Evolutionary conservation across 2,113 vertebrate genomes (phyloP).

Genomic region (Jacana jacana): DNA sequence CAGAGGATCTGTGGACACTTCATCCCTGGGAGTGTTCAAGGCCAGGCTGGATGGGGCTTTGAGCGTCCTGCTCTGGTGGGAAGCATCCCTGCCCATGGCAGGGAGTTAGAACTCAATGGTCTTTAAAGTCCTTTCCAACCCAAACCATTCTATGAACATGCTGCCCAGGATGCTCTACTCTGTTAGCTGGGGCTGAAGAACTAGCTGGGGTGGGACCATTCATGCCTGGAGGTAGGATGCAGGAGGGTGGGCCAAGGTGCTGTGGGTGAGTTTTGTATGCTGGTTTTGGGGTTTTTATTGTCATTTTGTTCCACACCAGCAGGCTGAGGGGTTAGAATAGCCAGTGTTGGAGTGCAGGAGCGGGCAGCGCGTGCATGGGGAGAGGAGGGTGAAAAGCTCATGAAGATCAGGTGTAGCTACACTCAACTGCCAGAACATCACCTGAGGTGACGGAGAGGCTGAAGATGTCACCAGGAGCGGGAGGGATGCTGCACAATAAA

Average conservation of each 20-base stretch:
- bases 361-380: fast-evolving
- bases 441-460: not conserved
- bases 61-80: not conserved
- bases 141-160: not conserved
- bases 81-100: not conserved
- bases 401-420: too few relatives aligned
- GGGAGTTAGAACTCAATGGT: not conserved
- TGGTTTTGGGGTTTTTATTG: not conserved
- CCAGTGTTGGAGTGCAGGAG: fast-evolving
- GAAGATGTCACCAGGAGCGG: not conserved
- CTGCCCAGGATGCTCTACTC: too few relatives aligned
- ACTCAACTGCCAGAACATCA: fast-evolving
- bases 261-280: not conserved
- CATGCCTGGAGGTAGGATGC: not conserved
- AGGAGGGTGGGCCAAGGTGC: fast-evolving
- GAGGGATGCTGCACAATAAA: not conserved
- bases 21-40: not conserved
- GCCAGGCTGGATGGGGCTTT: not conserved
- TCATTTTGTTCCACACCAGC: fast-evolving
- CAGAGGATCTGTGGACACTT: not conserved
- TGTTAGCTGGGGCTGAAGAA: not conserved
- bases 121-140: not conserved
- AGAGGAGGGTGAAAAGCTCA: too few relatives aligned
- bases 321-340: fast-evolving
- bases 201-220: fast-evolving